These are phyloP conservation scores for Dendrolimus punctatus DNA, from an alignment of 1,140 invertebrate species.

Conservation along the genomic window DNA sequence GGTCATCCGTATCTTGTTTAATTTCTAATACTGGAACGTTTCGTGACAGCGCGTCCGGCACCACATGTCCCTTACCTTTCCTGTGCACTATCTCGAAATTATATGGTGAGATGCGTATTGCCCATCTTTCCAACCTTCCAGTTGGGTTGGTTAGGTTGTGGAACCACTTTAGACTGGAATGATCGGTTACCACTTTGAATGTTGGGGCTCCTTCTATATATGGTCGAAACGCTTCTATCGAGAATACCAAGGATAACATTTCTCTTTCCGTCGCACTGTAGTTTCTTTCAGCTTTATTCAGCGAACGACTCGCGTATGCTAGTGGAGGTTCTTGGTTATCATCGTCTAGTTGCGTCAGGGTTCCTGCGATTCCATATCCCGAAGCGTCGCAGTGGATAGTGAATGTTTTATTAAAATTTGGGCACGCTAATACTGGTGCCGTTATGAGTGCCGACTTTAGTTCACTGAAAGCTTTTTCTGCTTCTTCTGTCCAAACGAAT, in stretches of 20 bases:
- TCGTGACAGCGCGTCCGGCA: conserved; percentile 42
- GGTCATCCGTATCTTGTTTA: conserved; percentile 17
- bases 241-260: conserved; percentile 53
- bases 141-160: conserved; percentile 48
- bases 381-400: conserved; percentile 45
- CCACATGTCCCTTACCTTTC: conserved; percentile 34
- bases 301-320: conserved; percentile 41
- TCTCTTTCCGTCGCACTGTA: conserved; percentile 63
- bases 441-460: conserved; percentile 37
- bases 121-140: conserved; percentile 62
- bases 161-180: conserved; percentile 44
- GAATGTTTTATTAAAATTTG: conserved; percentile 39
- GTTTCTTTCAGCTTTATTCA: conserved; percentile 45
- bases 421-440: conserved; percentile 35
- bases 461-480: conserved; percentile 19
- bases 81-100: conserved; percentile 43
- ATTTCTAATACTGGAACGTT: conserved; percentile 11
- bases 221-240: conserved; percentile 52
- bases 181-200: conserved; percentile 26
- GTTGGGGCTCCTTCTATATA: conserved; percentile 51
- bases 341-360: conserved; percentile 34
- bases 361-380: conserved; percentile 31
- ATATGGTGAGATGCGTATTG: conserved; percentile 35
- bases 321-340: conserved; percentile 26
- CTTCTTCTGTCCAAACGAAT: conserved; percentile 21